phyloP scores from a whole-genome alignment of 2,888 invertebrate genomes.

The Orchesella flavescens region DNA sequence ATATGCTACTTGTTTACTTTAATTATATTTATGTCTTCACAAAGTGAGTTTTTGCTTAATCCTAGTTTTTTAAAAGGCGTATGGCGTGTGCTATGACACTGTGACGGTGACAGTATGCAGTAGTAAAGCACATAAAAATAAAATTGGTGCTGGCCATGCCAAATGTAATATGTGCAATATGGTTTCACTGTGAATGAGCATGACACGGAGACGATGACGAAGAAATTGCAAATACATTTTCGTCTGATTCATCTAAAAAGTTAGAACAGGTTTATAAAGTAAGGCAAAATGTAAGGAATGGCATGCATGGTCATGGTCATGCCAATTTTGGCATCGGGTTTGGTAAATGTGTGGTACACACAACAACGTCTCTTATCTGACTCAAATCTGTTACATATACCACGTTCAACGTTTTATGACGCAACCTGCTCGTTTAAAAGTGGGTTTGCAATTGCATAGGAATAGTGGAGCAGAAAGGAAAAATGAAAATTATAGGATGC shows the following conservation, averaged over 20 bases:
- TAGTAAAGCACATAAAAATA: not conserved
- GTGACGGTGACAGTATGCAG: too few relatives aligned
- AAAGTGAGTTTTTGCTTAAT: too few relatives aligned
- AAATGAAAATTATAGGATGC: too few relatives aligned
- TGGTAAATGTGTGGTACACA: conserved; percentile 1
- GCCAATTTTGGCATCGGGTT: conserved; percentile 12
- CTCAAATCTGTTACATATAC: not conserved
- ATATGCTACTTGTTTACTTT: too few relatives aligned
- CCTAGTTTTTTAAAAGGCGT: too few relatives aligned
- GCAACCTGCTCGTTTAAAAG: too few relatives aligned
- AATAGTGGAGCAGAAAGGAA: too few relatives aligned
- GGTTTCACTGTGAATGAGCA: not conserved
- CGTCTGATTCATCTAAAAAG: too few relatives aligned
- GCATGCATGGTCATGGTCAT: conserved; percentile 42
- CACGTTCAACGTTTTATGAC: too few relatives aligned
- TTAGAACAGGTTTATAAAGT: not conserved
- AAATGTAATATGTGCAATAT: not conserved
- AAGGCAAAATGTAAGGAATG: conserved; percentile 7
- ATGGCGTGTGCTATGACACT: too few relatives aligned
- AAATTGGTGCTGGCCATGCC: not conserved
- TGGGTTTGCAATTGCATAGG: not conserved
- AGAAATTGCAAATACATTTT: not conserved
- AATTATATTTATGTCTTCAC: too few relatives aligned
- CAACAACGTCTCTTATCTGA: not conserved
- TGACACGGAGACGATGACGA: not conserved